These are phyloP conservation scores for Mimas tiliae DNA, from an alignment of 2,888 invertebrate species.

Conservation along the genomic window DNA sequence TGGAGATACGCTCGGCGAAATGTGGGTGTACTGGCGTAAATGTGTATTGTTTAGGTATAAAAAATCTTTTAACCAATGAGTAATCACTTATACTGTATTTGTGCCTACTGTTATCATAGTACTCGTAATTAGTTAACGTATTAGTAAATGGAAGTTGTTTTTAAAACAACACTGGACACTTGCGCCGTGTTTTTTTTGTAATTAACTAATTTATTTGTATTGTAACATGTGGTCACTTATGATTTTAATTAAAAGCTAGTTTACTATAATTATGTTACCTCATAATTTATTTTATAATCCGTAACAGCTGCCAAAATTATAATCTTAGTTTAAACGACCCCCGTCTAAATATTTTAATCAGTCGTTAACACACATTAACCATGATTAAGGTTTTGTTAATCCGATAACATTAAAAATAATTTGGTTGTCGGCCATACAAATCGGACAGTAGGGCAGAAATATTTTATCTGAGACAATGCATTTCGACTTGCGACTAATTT, in stretches of 20 bases:
- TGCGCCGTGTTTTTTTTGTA: conserved; percentile 1
- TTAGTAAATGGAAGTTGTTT: conserved; percentile 16
- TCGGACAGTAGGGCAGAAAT: not conserved
- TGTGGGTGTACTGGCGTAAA: no score
- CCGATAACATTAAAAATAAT: not conserved
- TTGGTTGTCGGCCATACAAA: not conserved
- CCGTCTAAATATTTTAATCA: not conserved
- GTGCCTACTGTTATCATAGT: not conserved
- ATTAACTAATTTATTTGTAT: not conserved
- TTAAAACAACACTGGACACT: conserved; percentile 10
- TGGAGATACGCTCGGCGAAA: no score
- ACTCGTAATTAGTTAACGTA: conserved; percentile 7
- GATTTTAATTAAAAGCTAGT: not conserved
- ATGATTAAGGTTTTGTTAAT: not conserved
- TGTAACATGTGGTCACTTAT: conserved; percentile 4
- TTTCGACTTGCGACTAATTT: not conserved
- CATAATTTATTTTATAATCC: not conserved
- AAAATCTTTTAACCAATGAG: not conserved
- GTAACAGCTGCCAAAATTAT: not conserved
- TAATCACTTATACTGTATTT: conserved; percentile 22
- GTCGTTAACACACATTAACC: not conserved
- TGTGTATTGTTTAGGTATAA: conserved; percentile 5
- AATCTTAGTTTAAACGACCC: not conserved
- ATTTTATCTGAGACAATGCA: not conserved
- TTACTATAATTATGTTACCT: no score